Conservation (phyloP, 2,888 invertebrate species). For the Drosophila peninsularis region DNA sequence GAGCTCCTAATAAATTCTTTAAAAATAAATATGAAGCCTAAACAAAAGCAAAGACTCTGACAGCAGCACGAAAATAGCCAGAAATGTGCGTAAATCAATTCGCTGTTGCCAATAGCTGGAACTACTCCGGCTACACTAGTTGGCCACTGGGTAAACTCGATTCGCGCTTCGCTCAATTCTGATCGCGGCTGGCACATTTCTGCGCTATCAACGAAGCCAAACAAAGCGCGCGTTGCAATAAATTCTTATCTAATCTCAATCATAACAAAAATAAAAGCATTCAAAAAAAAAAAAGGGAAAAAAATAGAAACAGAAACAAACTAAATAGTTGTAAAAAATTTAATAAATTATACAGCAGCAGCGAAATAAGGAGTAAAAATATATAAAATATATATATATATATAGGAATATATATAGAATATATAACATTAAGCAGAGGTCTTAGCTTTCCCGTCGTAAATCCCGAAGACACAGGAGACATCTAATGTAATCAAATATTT, state of each 20-base stretch:
- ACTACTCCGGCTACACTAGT: constrained; percentile 7
- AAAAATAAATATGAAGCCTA: constrained; percentile 51
- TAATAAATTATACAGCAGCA: constrained; percentile 49
- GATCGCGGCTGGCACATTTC: constrained; percentile 32
- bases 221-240: constrained; percentile 71
- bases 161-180: constrained; percentile 8
- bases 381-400: background rate
- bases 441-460: constrained; percentile 36
- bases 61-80: constrained; percentile 58
- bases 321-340: constrained; percentile 65
- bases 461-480: constrained; percentile 2
- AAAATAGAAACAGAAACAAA: constrained; percentile 55
- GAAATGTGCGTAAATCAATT: constrained; percentile 75
- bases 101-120: constrained; percentile 25
- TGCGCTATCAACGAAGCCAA: constrained; percentile 57
- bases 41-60: constrained; percentile 34
- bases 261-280: constrained; percentile 73
- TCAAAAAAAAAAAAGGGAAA: constrained; percentile 43
- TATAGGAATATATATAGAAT: background rate
- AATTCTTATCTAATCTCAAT: constrained; percentile 78
- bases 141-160: constrained; percentile 5
- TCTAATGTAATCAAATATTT: constrained; percentile 24
- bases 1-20: constrained; percentile 47
- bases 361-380: too few relatives aligned
- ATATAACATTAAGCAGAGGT: constrained; percentile 25